These are phyloP conservation scores for Lordiphosa collinella DNA, from an alignment of 1,140 invertebrate genomes.

Conservation along the genomic window DNA sequence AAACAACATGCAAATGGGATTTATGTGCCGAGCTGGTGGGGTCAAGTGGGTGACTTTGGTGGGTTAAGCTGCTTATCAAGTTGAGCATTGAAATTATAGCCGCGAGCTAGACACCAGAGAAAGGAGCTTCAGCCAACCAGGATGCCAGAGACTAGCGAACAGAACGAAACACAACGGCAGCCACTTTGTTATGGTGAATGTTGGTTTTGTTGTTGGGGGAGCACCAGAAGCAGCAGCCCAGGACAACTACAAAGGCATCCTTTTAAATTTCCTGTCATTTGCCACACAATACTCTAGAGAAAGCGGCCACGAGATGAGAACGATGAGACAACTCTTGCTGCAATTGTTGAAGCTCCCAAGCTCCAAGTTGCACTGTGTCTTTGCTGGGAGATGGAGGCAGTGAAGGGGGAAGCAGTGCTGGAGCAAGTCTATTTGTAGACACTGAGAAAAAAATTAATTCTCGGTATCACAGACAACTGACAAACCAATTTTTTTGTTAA, in stretches of 20 bases:
- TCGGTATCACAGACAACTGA: too few relatives aligned
- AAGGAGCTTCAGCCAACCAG: conserved; percentile 26
- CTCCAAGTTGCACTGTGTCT: conserved; percentile 36
- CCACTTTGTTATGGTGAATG: conserved; percentile 63
- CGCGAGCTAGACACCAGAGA: conserved; percentile 70
- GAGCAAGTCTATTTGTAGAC: conserved; percentile 40
- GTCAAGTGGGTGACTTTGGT: conserved; percentile 28
- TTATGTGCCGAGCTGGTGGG: background rate
- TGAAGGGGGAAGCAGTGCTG: background rate
- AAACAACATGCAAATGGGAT: conserved; percentile 41
- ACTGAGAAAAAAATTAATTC: conserved; percentile 11
- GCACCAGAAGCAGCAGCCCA: conserved; percentile 33
- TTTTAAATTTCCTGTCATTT: conserved; percentile 78
- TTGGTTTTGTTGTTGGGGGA: conserved; percentile 29
- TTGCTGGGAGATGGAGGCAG: conserved; percentile 9
- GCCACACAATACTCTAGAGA: conserved; percentile 74
- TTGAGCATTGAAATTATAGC: conserved; percentile 78
- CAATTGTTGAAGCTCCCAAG: conserved; percentile 22
- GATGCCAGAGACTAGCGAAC: conserved; percentile 32
- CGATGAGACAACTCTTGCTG: conserved; percentile 12
- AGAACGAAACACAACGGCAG: conserved; percentile 40
- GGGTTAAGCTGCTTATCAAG: conserved; percentile 77
- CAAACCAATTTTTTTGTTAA: background rate
- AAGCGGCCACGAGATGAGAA: conserved; percentile 49
- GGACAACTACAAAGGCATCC: conserved; percentile 73